Evolutionary conservation across 1,140 invertebrate genomes (phyloP).

Genomic region (Drosophila kanapiae): DNA sequence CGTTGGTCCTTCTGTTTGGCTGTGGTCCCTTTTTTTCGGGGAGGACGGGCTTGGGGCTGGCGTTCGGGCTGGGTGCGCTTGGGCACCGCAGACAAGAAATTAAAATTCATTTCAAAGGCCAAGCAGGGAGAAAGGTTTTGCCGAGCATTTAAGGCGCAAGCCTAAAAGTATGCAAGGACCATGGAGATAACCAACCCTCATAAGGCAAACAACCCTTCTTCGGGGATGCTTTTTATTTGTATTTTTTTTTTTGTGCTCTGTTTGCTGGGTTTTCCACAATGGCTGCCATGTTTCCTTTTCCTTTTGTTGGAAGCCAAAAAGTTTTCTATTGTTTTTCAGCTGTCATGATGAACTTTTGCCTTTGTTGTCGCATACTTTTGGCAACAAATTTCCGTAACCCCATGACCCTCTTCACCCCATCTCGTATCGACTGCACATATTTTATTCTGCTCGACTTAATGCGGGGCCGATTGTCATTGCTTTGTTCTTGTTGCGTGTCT

Average conservation of each 20-base stretch:
- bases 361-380: conserved; percentile 78
- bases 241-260: background rate
- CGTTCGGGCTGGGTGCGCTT: conserved; percentile 6
- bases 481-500: conserved; percentile 73
- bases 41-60: background rate
- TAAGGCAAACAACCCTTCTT: conserved; percentile 57
- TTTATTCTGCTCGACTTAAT: conserved; percentile 82
- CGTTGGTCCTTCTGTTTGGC: conserved; percentile 29
- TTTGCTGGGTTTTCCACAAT: conserved; percentile 62
- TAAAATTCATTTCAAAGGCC: conserved; percentile 82
- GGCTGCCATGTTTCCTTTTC: conserved; percentile 67
- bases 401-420: conserved; percentile 53
- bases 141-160: conserved; percentile 80
- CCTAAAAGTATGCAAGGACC: conserved; percentile 77
- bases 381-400: conserved; percentile 76
- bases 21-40: conserved; percentile 9
- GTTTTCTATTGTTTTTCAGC: conserved; percentile 78
- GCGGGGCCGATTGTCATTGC: conserved; percentile 57
- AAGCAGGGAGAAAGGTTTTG: conserved; percentile 31
- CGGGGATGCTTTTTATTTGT: conserved; percentile 45
- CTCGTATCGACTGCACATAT: conserved; percentile 54
- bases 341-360: conserved; percentile 74
- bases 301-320: conserved; percentile 69
- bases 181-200: conserved; percentile 60
- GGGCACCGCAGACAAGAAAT: conserved; percentile 79